phyloP scores from a whole-genome alignment of 2,797 vertebrate species.

The Rhyacichthys aspro region DNA sequence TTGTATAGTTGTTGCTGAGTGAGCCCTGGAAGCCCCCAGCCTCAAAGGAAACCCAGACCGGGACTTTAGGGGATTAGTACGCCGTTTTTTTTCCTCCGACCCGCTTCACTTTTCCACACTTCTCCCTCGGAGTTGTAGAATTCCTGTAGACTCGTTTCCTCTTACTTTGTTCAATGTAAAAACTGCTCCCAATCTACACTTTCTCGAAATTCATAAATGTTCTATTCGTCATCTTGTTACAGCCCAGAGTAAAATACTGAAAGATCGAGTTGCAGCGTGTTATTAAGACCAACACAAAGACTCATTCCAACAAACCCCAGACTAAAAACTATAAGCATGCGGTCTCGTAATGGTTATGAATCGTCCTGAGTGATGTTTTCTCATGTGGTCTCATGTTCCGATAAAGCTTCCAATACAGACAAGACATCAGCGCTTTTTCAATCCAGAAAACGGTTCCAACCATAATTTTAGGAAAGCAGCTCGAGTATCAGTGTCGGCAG shows the following conservation, averaged over 20 bases:
- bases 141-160: not conserved
- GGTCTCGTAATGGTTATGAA: conserved; percentile 55
- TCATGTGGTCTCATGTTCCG: conserved; percentile 68
- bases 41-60: conserved; percentile 63
- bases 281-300: conserved; percentile 26
- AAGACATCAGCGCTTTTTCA: conserved; percentile 68
- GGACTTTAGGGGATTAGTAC: conserved; percentile 51
- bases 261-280: conserved; percentile 13
- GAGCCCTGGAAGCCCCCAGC: conserved; percentile 57
- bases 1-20: conserved; percentile 68
- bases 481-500: conserved; percentile 33
- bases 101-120: conserved; percentile 41
- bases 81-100: conserved; percentile 34
- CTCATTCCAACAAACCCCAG: conserved; percentile 34
- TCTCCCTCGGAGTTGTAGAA: conserved; percentile 30
- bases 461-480: conserved; percentile 49
- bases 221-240: too few species aligned
- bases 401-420: conserved; percentile 52
- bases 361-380: conserved; percentile 60
- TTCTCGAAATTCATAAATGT: too few species aligned
- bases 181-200: too few species aligned
- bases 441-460: conserved; percentile 65
- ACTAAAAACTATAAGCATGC: conserved; percentile 39
- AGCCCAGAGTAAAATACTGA: too few species aligned
- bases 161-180: too few species aligned